Evolutionary conservation across 2,113 vertebrate genomes (phyloP).

Genomic region (Hydropotes inermis): DNA sequence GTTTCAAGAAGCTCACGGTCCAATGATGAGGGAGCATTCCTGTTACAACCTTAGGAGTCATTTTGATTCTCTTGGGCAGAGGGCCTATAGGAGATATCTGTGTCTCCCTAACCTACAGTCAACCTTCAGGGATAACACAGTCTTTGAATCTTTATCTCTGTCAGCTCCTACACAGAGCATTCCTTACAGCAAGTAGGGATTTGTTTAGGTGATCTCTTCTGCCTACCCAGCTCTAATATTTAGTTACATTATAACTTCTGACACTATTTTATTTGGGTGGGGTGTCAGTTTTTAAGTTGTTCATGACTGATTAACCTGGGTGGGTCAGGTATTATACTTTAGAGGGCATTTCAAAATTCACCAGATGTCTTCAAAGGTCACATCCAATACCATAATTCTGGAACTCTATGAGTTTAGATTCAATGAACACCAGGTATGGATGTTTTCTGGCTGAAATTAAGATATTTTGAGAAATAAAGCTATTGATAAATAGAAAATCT

Average conservation of each 20-base stretch:
- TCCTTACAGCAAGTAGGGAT: neutral
- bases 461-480: neutral
- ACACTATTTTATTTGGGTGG: neutral
- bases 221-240: neutral
- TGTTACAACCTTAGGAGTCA: neutral
- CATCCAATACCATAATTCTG: neutral
- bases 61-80: neutral
- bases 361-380: neutral
- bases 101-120: neutral
- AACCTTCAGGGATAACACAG: neutral
- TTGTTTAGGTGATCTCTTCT: neutral
- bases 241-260: neutral
- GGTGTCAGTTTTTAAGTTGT: neutral
- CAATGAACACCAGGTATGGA: neutral
- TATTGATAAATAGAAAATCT: neutral
- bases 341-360: neutral
- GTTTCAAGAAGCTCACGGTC: neutral
- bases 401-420: neutral
- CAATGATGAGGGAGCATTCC: neutral
- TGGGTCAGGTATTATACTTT: neutral
- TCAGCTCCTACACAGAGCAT: neutral
- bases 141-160: neutral
- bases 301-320: neutral
- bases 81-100: neutral
- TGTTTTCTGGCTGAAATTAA: neutral